phyloP scores from a whole-genome alignment of 2,113 vertebrate genomes.

The Poecile atricapillus region DNA sequence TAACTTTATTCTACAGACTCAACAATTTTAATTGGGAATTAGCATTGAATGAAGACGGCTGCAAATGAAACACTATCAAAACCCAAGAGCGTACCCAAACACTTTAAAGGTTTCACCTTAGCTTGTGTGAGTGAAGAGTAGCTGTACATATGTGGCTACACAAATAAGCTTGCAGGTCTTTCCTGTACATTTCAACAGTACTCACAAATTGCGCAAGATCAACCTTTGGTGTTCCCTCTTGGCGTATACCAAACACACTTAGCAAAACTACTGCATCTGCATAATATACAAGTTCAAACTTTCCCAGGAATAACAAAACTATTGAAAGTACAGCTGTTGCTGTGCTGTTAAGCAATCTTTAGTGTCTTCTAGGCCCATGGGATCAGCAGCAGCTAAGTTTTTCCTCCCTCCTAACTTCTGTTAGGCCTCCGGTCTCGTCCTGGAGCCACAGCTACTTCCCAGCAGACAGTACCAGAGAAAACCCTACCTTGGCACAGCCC shows the following conservation, averaged over 20 bases:
- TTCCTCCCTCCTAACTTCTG: rapidly evolving
- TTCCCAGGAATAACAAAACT: not conserved
- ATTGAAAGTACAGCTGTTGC: not conserved
- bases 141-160: not conserved
- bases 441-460: not conserved
- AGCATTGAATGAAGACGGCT: not conserved
- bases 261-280: not conserved
- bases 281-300: not conserved
- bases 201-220: not conserved
- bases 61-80: not conserved
- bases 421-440: not conserved
- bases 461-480: not conserved
- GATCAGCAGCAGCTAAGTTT: not conserved
- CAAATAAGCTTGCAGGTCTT: not conserved
- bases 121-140: not conserved
- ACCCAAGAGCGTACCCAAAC: not conserved
- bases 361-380: not conserved
- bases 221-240: not conserved
- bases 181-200: not conserved
- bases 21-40: constrained; percentile 1
- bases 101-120: not conserved
- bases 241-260: not conserved
- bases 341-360: not conserved
- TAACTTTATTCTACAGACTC: constrained; percentile 1
- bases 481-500: not conserved